phyloP scores from a whole-genome alignment of 2,113 vertebrate species.

The Mesitornis unicolor region DNA sequence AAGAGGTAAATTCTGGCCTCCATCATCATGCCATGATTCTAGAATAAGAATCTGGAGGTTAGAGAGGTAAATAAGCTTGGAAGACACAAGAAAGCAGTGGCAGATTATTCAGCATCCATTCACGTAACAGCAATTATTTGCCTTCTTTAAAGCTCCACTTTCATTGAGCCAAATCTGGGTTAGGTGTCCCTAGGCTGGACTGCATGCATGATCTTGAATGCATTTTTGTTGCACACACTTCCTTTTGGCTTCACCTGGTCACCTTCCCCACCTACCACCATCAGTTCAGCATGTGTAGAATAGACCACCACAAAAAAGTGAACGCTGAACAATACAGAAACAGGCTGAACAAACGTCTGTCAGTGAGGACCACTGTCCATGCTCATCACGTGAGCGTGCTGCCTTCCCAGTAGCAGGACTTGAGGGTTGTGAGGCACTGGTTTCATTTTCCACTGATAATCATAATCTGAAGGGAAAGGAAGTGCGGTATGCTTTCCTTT shows the following conservation, averaged over 20 bases:
- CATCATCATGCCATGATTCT: neutral
- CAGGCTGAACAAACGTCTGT: rapidly evolving
- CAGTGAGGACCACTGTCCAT: neutral
- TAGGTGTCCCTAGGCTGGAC: neutral
- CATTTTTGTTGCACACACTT: neutral
- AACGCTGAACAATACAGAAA: rapidly evolving
- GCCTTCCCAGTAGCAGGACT: neutral
- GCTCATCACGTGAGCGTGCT: rapidly evolving
- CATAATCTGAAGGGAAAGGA: neutral
- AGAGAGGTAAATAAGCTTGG: neutral
- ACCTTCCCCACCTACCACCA: neutral
- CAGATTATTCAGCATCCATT: neutral
- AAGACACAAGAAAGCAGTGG: neutral
- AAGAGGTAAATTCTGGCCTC: neutral
- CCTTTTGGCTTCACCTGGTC: neutral
- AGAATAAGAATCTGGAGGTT: neutral
- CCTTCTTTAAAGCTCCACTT: neutral
- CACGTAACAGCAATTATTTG: neutral
- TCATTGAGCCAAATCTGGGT: neutral
- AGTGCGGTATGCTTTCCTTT: neutral
- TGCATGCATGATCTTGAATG: neutral
- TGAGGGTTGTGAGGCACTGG: neutral
- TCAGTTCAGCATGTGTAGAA: neutral
- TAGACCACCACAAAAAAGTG: neutral
- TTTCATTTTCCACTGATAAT: neutral